Evolutionary conservation across 1,140 invertebrate genomes (phyloP).

Genomic region (Cardiocondyla obscurior): DNA sequence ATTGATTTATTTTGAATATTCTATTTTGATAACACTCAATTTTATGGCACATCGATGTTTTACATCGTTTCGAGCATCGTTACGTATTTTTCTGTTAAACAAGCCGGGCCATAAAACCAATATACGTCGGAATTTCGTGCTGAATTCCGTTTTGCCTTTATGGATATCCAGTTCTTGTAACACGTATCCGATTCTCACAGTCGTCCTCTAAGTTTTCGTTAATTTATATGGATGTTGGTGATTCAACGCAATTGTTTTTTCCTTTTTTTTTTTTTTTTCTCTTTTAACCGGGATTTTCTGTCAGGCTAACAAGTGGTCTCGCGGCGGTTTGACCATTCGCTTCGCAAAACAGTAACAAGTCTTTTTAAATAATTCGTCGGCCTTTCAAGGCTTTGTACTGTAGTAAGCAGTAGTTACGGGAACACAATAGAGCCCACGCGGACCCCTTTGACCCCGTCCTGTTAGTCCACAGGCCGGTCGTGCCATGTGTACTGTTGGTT

Average conservation of each 20-base stretch:
- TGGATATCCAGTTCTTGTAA: not conserved
- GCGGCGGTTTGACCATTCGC: slow-evolving; percentile 42
- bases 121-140: slow-evolving; percentile 14
- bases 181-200: not conserved
- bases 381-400: slow-evolving; percentile 64
- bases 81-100: slow-evolving; percentile 33
- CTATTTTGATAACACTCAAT: slow-evolving; percentile 26
- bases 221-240: not conserved
- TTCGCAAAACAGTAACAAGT: slow-evolving; percentile 63
- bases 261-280: slow-evolving; percentile 35
- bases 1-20: slow-evolving; percentile 36
- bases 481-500: slow-evolving; percentile 28
- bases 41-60: slow-evolving; percentile 17
- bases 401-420: slow-evolving; percentile 68
- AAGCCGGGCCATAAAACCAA: slow-evolving; percentile 25
- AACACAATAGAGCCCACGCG: slow-evolving; percentile 51
- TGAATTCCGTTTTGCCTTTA: not conserved
- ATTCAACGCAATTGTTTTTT: not conserved
- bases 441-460: slow-evolving; percentile 26
- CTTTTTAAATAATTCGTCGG: slow-evolving; percentile 73
- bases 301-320: slow-evolving; percentile 24
- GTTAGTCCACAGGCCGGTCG: not conserved
- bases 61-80: not conserved
- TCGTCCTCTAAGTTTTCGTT: not conserved
- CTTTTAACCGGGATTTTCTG: not conserved